Base-by-base conservation (phyloP, 2,113 vertebrate genomes). In the Charina bottae region DNA sequence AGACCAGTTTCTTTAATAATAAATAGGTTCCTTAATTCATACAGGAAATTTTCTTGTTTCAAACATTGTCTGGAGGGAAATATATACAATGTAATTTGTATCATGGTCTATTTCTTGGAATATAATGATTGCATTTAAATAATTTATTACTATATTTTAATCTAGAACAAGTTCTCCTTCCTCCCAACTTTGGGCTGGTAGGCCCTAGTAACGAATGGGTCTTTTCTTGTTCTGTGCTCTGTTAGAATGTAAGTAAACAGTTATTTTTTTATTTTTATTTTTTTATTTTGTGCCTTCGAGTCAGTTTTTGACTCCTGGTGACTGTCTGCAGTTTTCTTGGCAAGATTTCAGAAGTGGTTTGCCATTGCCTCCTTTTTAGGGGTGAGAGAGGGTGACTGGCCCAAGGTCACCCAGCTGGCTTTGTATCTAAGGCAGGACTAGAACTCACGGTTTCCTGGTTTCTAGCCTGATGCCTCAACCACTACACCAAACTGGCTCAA, bases 21-120 rank as follows among this genome's bases (percentile, higher is more conserved):
- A 24, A 7, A 64, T 83, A 49, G 28, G 89, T 92, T 90, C 49
- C 91, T 72, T 90, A 94, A 92, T 46, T 26, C 54, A 90, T 60
- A 89, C 33, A 42, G 85, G 13, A 49, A 21, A 33, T 86, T 24
- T 58, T 42, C 53, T 68, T 26, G 33, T 60, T 60, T 26, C 55
- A 46, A 83, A 85, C 58, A 85, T 24, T 64, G 17, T 53, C 54
- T 88, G 54, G n/a, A 83, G 19, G 19, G 11, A 72, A 7, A 54
- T 84, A 53, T 26, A 89, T 7, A 83, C 6, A 7, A 64, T 90
- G 0, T 13, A 62, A 89, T 8, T 62, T 12, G 21, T 88, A 21
- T 9, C 89, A 90, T 19, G 23, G 28, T 64, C 54, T 92, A 91
- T 83, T 68, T 3, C 24, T 88, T 55, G 56, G 37, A 89, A 58